These are phyloP conservation scores for human (Homo sapiens) DNA, from an alignment of 2,113 vertebrate genomes.

Conservation along the genomic window DNA sequence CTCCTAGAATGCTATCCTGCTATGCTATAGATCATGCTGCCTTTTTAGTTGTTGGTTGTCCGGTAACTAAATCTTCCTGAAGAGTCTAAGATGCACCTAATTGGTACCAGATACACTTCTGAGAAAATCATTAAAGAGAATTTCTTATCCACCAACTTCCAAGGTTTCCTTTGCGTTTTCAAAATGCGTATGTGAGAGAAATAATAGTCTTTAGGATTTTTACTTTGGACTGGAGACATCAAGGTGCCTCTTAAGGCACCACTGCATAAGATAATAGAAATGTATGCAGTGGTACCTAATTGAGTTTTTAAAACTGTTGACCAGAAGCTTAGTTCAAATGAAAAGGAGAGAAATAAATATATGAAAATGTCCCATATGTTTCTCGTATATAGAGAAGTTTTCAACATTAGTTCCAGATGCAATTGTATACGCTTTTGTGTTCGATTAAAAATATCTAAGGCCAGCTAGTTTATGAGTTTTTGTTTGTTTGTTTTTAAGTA, in stretches of 20 bases:
- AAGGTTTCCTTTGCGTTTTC: slow-evolving; percentile 1
- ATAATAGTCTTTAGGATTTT: neutral
- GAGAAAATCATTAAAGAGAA: neutral
- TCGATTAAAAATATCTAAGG: slow-evolving; percentile 16
- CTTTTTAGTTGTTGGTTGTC: neutral
- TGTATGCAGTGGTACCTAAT: neutral
- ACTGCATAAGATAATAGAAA: neutral
- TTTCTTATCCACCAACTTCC: neutral
- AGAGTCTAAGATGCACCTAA: neutral
- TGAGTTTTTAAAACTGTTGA: neutral
- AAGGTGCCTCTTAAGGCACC: neutral
- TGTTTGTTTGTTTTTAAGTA: neutral
- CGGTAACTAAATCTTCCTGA: neutral
- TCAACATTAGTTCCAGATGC: neutral
- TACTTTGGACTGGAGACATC: neutral
- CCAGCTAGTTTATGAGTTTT: neutral
- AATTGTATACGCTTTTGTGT: neutral
- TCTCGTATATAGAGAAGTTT: neutral
- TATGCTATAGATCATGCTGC: neutral
- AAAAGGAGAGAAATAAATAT: neutral
- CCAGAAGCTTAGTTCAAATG: slow-evolving; percentile 20
- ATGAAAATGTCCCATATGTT: neutral
- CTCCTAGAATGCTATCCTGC: neutral
- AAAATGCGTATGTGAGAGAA: neutral
- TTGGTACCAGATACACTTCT: neutral